phyloP scores from a whole-genome alignment of 2,797 vertebrate genomes.

The Carapus acus region DNA sequence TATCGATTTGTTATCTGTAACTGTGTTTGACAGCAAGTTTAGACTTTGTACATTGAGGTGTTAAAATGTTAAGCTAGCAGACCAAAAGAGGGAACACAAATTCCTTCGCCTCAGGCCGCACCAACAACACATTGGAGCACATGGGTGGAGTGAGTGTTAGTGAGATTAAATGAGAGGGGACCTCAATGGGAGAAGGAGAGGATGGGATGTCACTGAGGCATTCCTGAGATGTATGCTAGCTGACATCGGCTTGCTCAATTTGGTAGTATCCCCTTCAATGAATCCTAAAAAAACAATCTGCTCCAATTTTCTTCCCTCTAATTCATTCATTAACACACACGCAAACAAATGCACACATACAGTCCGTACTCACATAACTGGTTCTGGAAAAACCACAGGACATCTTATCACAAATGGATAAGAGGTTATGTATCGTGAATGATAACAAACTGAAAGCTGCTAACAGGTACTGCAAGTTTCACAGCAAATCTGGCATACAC shows the following conservation, averaged over 20 bases:
- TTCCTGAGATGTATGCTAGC: conserved; percentile 53
- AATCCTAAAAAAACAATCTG: too few species aligned
- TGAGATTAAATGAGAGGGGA: too few species aligned
- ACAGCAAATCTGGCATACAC: too few species aligned
- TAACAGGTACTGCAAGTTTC: background rate
- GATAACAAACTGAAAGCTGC: background rate
- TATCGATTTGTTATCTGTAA: background rate
- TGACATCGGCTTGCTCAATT: conserved; percentile 21
- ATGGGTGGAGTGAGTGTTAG: conserved; percentile 7
- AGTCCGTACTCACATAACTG: background rate
- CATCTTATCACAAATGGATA: conserved; percentile 33
- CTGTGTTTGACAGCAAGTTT: conserved; percentile 14
- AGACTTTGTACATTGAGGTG: conserved; percentile 5
- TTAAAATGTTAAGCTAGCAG: conserved; percentile 5
- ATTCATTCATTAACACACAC: background rate
- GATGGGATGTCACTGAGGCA: conserved; percentile 40
- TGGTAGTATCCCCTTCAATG: conserved; percentile 11
- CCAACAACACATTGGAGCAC: conserved; percentile 9
- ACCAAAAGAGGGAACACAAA: conserved; percentile 29
- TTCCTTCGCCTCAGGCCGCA: conserved; percentile 5
- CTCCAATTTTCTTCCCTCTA: background rate
- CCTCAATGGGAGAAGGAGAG: too few species aligned
- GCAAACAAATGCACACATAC: background rate
- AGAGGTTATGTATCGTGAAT: conserved; percentile 5
- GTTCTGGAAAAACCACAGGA: background rate